Percentiles rank a stretch among this genome's conserved stretches.
These are phyloP conservation scores for Carcharodon carcharias DNA, from an alignment of 2,797 vertebrate genomes.

Conservation along the genomic window DNA sequence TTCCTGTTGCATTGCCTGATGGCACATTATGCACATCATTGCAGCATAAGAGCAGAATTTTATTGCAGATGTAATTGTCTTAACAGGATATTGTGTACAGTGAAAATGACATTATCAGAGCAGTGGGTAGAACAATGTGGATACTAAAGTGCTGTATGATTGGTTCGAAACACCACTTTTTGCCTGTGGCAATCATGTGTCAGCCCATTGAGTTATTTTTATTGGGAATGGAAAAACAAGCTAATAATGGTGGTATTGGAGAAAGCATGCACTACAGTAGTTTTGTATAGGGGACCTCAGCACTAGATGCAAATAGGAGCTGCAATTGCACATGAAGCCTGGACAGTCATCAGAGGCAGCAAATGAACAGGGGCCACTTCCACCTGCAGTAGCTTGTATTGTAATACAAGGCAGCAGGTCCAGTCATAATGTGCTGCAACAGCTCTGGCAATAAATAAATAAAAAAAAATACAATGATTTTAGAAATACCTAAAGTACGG, in stretches of 20 bases:
- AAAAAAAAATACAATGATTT: constrained; percentile 59
- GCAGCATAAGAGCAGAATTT: constrained; percentile 36
- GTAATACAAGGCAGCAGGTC: constrained; percentile 56
- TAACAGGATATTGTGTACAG: constrained; percentile 35
- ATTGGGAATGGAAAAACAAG: constrained; percentile 62
- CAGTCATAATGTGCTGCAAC: constrained; percentile 54
- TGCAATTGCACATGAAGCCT: constrained; percentile 54
- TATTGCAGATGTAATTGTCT: constrained; percentile 35
- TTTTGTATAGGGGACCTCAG: constrained; percentile 59
- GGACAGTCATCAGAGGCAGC: constrained; percentile 59
- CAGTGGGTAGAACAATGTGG: constrained; percentile 35
- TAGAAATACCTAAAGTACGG: constrained; percentile 93
- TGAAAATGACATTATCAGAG: constrained; percentile 36
- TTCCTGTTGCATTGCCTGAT: constrained; percentile 37
- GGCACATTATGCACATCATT: constrained; percentile 36
- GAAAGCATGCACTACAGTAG: constrained; percentile 53
- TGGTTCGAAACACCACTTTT: constrained; percentile 21
- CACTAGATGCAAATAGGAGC: constrained; percentile 53
- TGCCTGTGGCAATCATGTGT: constrained; percentile 56
- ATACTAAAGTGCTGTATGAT: constrained; percentile 28
- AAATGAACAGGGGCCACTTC: constrained; percentile 57
- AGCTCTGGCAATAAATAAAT: constrained; percentile 57
- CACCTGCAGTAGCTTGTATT: constrained; percentile 60
- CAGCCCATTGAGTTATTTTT: constrained; percentile 60
- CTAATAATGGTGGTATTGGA: constrained; percentile 52